Evolutionary conservation across 2,888 invertebrate genomes (phyloP).

Genomic region (Pammene fasciana): DNA sequence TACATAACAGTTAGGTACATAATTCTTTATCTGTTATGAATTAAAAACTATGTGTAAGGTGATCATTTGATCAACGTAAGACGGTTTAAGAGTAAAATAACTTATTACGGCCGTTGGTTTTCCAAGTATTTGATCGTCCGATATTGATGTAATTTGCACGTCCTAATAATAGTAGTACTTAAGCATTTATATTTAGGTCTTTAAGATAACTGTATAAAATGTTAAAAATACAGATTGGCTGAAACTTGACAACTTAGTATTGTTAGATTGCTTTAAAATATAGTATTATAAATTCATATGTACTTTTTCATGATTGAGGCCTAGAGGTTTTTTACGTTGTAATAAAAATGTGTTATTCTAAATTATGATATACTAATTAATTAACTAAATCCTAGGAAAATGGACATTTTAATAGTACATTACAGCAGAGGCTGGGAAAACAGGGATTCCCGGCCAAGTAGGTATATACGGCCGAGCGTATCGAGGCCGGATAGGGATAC

Average conservation of each 20-base stretch:
- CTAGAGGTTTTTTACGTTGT: not conserved
- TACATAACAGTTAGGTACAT: no score
- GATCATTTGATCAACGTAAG: no score
- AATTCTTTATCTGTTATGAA: no score
- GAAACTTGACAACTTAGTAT: not conserved
- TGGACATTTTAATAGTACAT: no score
- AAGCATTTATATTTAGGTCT: conserved; percentile 46
- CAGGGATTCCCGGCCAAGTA: no score
- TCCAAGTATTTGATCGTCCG: conserved; percentile 60
- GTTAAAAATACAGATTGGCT: not conserved
- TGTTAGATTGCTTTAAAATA: not conserved
- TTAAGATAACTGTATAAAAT: no score
- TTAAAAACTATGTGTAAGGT: no score
- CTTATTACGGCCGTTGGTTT: not conserved
- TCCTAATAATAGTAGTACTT: conserved; percentile 64
- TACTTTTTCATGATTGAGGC: not conserved
- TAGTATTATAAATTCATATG: not conserved
- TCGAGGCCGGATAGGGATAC: no score
- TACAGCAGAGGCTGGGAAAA: no score
- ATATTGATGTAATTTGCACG: conserved; percentile 65
- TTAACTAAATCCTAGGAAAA: no score
- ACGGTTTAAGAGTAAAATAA: no score
- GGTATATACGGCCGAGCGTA: no score
- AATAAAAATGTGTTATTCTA: not conserved
- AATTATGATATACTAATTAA: not conserved